A percentile compares a stretch with the other conserved stretches of the same genome.
Evolutionary conservation across 1,140 invertebrate species (phyloP).

Genomic region (Drosophila arawakana): DNA sequence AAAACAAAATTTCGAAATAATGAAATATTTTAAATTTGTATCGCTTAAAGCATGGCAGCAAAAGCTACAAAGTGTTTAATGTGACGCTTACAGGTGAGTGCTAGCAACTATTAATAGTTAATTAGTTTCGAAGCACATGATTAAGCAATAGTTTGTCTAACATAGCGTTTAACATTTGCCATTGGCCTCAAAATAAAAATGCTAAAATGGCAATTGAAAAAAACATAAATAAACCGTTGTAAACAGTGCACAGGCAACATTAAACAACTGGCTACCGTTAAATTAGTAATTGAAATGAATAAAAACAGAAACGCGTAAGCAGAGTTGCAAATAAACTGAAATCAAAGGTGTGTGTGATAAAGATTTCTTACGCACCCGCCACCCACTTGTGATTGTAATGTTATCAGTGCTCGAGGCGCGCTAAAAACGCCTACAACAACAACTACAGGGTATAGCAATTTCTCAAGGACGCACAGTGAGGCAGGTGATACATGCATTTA

Average conservation of each 20-base stretch:
- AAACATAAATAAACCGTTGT: constrained; percentile 37
- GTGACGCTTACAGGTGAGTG: constrained; percentile 24
- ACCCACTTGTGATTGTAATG: constrained; percentile 56
- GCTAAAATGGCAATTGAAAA: constrained; percentile 16
- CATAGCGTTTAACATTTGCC: constrained; percentile 42
- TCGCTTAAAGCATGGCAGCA: constrained; percentile 2
- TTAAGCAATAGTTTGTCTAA: constrained; percentile 22
- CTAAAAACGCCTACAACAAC: constrained; percentile 57
- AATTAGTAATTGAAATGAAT: not conserved
- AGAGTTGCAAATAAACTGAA: constrained; percentile 17
- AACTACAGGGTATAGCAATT: constrained; percentile 47
- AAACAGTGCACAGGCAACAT: not conserved
- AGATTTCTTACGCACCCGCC: constrained; percentile 43
- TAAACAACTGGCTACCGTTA: not conserved
- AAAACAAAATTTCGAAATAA: constrained; percentile 32
- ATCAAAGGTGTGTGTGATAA: constrained; percentile 22
- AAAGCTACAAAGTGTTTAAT: constrained; percentile 2
- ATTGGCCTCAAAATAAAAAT: constrained; percentile 23
- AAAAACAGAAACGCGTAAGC: not conserved
- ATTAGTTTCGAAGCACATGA: not conserved
- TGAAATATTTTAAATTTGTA: constrained; percentile 25
- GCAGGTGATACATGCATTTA: constrained; percentile 49
- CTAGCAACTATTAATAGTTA: constrained; percentile 1
- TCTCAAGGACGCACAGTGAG: constrained; percentile 60
- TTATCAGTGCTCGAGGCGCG: constrained; percentile 69